Percentiles rank a stretch among this genome's conserved stretches.
phyloP scores from a whole-genome alignment of 1,140 invertebrate species.

The Nomia melanderi region DNA sequence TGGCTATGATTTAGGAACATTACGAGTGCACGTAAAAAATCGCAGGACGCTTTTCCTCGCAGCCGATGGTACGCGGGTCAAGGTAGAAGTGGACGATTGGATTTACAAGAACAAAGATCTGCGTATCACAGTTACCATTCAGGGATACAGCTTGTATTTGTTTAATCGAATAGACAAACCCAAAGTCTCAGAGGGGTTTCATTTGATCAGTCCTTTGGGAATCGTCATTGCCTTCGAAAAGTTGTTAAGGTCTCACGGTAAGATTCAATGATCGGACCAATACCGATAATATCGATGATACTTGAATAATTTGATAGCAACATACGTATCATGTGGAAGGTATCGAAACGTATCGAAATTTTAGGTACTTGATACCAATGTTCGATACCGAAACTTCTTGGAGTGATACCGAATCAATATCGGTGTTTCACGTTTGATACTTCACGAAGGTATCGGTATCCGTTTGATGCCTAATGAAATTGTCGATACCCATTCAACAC shows the following conservation, averaged over 20 bases:
- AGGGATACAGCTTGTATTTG: slow-evolving; percentile 61
- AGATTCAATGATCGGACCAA: background rate
- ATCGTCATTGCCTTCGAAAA: slow-evolving; percentile 65
- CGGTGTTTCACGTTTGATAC: too few relatives aligned
- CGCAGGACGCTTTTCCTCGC: slow-evolving; percentile 77
- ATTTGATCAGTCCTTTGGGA: slow-evolving; percentile 63
- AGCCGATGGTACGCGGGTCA: slow-evolving; percentile 77
- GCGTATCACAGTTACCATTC: slow-evolving; percentile 74
- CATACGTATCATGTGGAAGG: too few relatives aligned
- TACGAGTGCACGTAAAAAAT: slow-evolving; percentile 80
- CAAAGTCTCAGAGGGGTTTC: slow-evolving; percentile 69
- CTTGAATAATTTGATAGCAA: too few relatives aligned
- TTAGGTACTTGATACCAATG: too few relatives aligned
- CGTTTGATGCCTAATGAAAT: too few relatives aligned
- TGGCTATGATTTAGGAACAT: slow-evolving; percentile 78
- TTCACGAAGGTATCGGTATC: too few relatives aligned
- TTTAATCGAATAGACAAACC: slow-evolving; percentile 67
- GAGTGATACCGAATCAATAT: too few relatives aligned
- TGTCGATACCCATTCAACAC: too few relatives aligned
- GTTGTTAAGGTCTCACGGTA: background rate
- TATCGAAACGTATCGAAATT: too few relatives aligned
- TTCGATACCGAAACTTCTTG: too few relatives aligned
- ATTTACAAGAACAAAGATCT: slow-evolving; percentile 76
- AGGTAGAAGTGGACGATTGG: slow-evolving; percentile 75
- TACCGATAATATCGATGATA: too few relatives aligned